Percentiles rank a stretch among this genome's conserved stretches.
Conservation (phyloP, 2,113 vertebrate species). For the Misgurnus mizolepis region DNA sequence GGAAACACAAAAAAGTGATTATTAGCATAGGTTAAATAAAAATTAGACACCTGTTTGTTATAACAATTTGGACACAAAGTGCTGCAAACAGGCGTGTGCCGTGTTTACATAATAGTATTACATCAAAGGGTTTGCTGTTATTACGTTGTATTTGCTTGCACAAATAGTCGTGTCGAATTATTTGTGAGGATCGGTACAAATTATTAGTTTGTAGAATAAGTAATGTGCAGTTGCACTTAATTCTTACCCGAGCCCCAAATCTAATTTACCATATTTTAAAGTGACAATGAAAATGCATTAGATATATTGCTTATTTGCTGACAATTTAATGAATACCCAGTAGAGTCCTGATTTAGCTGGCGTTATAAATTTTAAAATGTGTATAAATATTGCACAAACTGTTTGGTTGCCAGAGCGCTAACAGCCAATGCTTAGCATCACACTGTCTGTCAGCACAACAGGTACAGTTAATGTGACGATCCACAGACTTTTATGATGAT, state of each 20-base stretch:
- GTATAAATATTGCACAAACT: neutral
- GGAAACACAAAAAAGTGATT: neutral
- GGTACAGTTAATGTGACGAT: no score
- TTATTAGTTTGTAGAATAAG: neutral
- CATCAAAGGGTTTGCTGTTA: neutral
- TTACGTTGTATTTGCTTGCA: neutral
- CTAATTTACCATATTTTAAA: neutral
- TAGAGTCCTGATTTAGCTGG: neutral
- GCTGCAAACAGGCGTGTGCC: neutral
- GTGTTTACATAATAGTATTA: slow-evolving; percentile 2
- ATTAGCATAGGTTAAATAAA: neutral
- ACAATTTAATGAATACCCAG: neutral
- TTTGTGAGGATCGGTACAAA: neutral
- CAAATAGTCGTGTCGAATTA: neutral
- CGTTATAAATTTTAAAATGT: neutral
- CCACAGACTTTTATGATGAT: no score
- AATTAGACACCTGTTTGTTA: neutral
- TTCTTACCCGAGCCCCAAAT: no score
- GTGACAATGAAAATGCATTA: neutral
- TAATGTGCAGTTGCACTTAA: neutral
- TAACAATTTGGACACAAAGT: neutral
- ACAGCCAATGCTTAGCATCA: no score
- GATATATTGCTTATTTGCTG: neutral
- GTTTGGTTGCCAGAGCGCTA: no score
- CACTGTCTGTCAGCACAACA: no score